A percentile compares a stretch with the other conserved stretches of the same genome.
Conservation (phyloP, 92 coral and sea anemone species). For the Palythoa caribaeorum region DNA sequence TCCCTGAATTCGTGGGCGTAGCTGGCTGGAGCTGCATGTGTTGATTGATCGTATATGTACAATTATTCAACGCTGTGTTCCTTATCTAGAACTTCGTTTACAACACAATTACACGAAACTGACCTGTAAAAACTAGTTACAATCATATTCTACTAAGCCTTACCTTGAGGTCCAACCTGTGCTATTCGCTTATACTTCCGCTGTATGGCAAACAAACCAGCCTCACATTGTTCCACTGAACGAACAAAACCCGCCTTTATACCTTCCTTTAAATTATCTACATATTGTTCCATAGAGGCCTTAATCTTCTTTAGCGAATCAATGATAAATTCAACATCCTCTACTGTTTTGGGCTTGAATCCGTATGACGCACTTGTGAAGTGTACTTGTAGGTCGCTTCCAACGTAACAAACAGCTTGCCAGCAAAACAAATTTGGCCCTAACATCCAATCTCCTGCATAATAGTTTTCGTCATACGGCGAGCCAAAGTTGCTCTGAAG, state of each 20-base stretch:
- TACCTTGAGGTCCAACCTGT: constrained; percentile 80
- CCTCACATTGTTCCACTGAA: constrained; percentile 86
- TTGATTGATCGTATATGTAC: too few species aligned
- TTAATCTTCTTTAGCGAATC: constrained; percentile 75
- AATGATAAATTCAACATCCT: constrained; percentile 80
- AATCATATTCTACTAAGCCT: neutral
- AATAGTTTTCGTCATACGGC: constrained; percentile 97
- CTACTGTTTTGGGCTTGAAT: constrained; percentile 74
- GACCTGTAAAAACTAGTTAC: neutral
- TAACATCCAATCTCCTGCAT: constrained; percentile 97
- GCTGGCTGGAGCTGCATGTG: too few species aligned
- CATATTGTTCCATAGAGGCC: constrained; percentile 82
- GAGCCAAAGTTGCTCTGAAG: constrained; percentile 91
- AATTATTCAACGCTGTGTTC: too few species aligned
- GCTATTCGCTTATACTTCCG: constrained; percentile 61
- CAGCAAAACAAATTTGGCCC: constrained; percentile 94
- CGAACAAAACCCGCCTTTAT: constrained; percentile 91
- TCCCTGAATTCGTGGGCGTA: too few species aligned
- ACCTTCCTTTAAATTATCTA: constrained; percentile 82
- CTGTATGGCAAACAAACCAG: constrained; percentile 81
- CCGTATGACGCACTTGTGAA: constrained; percentile 70
- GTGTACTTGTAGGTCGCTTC: constrained; percentile 77
- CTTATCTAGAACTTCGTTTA: too few species aligned
- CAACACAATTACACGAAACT: neutral
- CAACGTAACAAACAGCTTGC: constrained; percentile 91